Evolutionary conservation across 2,888 invertebrate genomes (phyloP).

Genomic region (Proisotoma minuta): DNA sequence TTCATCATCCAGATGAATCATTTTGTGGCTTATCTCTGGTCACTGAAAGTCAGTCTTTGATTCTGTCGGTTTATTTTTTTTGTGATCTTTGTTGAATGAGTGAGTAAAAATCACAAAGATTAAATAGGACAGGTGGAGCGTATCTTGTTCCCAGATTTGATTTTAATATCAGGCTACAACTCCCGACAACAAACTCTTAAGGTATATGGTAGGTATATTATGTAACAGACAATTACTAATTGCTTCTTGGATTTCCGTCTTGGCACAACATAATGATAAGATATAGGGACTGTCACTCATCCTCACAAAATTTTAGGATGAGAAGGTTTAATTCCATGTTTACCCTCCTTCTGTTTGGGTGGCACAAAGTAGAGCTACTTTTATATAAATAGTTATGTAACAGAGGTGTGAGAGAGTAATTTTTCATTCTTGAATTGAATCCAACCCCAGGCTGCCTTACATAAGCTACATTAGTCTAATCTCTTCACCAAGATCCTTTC

Average conservation of each 20-base stretch:
- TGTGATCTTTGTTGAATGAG: too few species aligned
- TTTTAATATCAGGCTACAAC: constrained; percentile 1
- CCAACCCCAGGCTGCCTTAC: too few species aligned
- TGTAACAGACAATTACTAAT: constrained; percentile 15
- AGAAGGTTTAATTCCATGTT: background rate
- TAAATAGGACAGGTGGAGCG: background rate
- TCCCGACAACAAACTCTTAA: constrained; percentile 1
- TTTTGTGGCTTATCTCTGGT: too few species aligned
- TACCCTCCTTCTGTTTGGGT: background rate
- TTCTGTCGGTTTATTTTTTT: too few species aligned
- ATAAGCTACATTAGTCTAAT: too few species aligned
- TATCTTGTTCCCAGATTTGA: background rate
- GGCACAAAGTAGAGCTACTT: background rate
- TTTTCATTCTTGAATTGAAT: background rate
- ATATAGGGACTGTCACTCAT: background rate
- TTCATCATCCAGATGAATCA: too few species aligned
- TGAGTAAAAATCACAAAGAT: background rate
- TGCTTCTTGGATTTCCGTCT: constrained; percentile 10
- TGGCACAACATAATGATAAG: background rate
- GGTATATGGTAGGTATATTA: too few species aligned
- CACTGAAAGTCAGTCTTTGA: too few species aligned
- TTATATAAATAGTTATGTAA: background rate
- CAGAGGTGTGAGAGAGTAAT: constrained; percentile 3
- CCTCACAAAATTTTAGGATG: background rate
- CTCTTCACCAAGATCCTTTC: too few species aligned